phyloP scores from a whole-genome alignment of 2,113 vertebrate genomes.

The Tychaedon coryphoeus region DNA sequence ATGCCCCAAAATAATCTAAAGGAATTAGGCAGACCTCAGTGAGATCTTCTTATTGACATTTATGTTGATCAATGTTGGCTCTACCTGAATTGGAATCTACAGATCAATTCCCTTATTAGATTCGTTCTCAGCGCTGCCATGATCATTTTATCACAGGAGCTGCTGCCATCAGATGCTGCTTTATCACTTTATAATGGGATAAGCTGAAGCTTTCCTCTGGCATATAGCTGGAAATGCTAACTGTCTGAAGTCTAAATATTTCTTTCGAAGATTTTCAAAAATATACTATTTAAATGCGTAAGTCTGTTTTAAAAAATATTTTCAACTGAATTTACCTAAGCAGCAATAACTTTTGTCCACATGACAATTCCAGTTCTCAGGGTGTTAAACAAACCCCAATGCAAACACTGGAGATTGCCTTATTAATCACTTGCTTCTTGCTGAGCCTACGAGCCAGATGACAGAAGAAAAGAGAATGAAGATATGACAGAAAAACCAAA shows the following conservation, averaged over 20 bases:
- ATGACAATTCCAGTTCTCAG: not conserved
- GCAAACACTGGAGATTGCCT: not conserved
- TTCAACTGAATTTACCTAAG: not conserved
- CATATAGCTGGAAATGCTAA: slow-evolving; percentile 52
- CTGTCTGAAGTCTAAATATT: slow-evolving; percentile 34
- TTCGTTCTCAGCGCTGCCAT: slow-evolving; percentile 72
- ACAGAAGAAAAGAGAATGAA: not conserved
- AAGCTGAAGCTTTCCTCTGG: slow-evolving; percentile 59
- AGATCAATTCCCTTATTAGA: slow-evolving; percentile 81
- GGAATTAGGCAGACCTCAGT: slow-evolving; percentile 69
- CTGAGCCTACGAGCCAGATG: not conserved
- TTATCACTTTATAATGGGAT: slow-evolving; percentile 74
- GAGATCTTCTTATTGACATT: slow-evolving; percentile 73
- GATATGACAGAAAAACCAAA: not conserved
- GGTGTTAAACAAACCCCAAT: not conserved
- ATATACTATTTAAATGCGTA: not conserved
- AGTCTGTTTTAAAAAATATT: not conserved
- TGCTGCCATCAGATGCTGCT: slow-evolving; percentile 70
- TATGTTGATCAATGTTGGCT: slow-evolving; percentile 77
- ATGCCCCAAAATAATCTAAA: slow-evolving; percentile 67
- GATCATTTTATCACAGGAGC: slow-evolving; percentile 75
- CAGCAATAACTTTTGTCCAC: not conserved
- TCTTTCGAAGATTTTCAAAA: slow-evolving; percentile 23
- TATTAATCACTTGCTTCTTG: not conserved
- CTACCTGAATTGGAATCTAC: slow-evolving; percentile 77